These are phyloP conservation scores for Drosophila falleni DNA, from an alignment of 2,888 invertebrate genomes.

Conservation along the genomic window DNA sequence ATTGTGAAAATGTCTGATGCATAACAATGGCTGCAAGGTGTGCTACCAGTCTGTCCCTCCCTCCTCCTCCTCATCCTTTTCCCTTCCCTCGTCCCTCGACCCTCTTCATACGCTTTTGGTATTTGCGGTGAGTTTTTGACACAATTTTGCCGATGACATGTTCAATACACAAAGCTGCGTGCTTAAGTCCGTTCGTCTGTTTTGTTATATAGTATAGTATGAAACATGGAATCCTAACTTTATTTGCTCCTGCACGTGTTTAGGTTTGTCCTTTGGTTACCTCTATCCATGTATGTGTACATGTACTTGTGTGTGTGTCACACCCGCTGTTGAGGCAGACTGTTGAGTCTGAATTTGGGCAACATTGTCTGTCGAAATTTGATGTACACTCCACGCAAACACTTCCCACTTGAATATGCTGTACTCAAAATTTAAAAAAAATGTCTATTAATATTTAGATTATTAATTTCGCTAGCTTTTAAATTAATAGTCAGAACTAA, in stretches of 20 bases:
- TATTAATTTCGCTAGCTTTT: background rate
- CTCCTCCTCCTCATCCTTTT: background rate
- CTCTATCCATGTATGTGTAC: background rate
- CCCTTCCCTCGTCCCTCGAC: conserved; percentile 1
- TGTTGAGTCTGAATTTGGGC: conserved; percentile 11
- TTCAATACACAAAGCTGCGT: conserved; percentile 81
- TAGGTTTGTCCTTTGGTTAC: conserved; percentile 38
- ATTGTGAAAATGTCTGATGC: conserved; percentile 69
- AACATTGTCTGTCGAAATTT: conserved; percentile 23
- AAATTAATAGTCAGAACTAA: background rate
- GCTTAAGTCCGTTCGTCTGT: conserved; percentile 65
- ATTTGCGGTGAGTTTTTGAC: conserved; percentile 72
- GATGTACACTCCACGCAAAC: conserved; percentile 11
- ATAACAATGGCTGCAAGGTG: conserved; percentile 50
- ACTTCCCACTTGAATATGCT: conserved; percentile 8
- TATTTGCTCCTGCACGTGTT: conserved; percentile 74
- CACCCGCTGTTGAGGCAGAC: conserved; percentile 13
- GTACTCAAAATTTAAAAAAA: background rate
- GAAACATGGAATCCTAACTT: conserved; percentile 33
- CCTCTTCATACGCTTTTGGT: conserved; percentile 8
- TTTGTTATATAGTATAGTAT: conserved; percentile 42
- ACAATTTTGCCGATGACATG: conserved; percentile 79
- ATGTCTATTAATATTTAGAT: background rate
- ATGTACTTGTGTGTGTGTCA: conserved; percentile 16
- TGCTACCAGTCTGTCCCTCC: conserved; percentile 16